These are phyloP conservation scores for Ferdinandea cuprea DNA, from an alignment of 2,888 invertebrate species.

Conservation along the genomic window DNA sequence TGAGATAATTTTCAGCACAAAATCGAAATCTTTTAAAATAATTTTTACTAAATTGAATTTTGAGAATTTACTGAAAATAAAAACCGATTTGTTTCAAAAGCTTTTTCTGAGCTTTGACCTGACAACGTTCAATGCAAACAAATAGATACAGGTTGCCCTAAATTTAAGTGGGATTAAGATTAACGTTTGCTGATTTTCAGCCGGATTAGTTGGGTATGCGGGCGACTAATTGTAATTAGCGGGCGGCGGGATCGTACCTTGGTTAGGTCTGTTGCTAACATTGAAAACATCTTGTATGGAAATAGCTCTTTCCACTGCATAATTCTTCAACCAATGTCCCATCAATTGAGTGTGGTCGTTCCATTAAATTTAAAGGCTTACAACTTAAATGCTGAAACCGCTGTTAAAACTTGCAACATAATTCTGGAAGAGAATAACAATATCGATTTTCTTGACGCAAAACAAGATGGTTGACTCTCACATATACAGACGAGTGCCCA, in stretches of 20 bases:
- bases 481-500: slow-evolving; percentile 8
- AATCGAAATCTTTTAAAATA: not conserved
- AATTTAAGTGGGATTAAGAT: slow-evolving; percentile 24
- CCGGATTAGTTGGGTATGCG: slow-evolving; percentile 1
- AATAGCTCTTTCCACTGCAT: too few relatives aligned
- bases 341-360: not conserved
- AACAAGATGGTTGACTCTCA: slow-evolving; percentile 45
- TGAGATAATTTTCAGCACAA: not conserved
- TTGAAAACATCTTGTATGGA: too few relatives aligned
- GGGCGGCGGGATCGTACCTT: not conserved
- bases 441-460: slow-evolving; percentile 42
- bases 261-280: not conserved
- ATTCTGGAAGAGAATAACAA: not conserved
- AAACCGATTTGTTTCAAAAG: slow-evolving; percentile 10
- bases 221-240: not conserved
- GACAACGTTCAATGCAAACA: not conserved
- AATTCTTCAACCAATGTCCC: too few relatives aligned
- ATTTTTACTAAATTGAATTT: not conserved
- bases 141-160: slow-evolving; percentile 21
- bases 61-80: not conserved
- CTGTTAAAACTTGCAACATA: not conserved
- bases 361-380: not conserved
- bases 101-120: slow-evolving; percentile 15
- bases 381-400: not conserved
- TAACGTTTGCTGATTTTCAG: slow-evolving; percentile 9